Evolutionary conservation across 1,140 invertebrate species (phyloP), one percentile per base, ranked within the genome.

Genomic region (Micrasema minimum): DNA sequence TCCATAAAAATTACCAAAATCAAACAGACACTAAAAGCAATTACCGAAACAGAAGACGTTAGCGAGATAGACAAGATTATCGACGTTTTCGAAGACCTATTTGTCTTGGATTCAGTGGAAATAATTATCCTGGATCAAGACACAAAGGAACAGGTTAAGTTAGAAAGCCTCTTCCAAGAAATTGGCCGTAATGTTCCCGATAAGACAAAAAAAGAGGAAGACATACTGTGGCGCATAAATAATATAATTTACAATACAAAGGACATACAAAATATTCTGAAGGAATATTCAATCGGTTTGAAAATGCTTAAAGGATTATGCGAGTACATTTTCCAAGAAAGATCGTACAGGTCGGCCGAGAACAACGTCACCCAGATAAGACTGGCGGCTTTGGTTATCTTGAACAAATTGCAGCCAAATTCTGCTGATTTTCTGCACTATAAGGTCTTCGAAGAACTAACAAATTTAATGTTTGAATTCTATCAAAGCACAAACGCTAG

Each of bases 121-220:
- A 22, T 26, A 2, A 5, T 31, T 2, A 2, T 1, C 12, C 12
- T 31, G 2, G 50, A 31, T 26, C 22, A 53, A 53, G 10, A n/a
- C n/a, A 53, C 50, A 2, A 31, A 26, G 12, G 50, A 53, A 26
- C 22, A 53, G n/a, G 10, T 11, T 11, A 23, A 53, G 14, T 2
- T 53, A 2, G 23, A 53, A 31, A n/a, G 12, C 12, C 50, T 53
- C n/a, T 23, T 53, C 9, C 3, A 10, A 14, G 23, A 53, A 26
- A n/a, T 53, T 3, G n/a, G 50, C 12, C 20, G 23, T n/a, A 35
- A 23, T n/a, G 23, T 53, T 53, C 16, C 46, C 2, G 23, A 53
- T 26, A 53, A 26, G 23, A 53, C 50, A 16, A 16, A 53, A 12
- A n/a, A 53, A 11, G 50, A 53, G 14, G 26, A 31, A 26, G 23